Percentiles rank a stretch among this genome's conserved stretches.
phyloP scores from a whole-genome alignment of 2,113 vertebrate genomes.

The Aspidoscelis tigris region DNA sequence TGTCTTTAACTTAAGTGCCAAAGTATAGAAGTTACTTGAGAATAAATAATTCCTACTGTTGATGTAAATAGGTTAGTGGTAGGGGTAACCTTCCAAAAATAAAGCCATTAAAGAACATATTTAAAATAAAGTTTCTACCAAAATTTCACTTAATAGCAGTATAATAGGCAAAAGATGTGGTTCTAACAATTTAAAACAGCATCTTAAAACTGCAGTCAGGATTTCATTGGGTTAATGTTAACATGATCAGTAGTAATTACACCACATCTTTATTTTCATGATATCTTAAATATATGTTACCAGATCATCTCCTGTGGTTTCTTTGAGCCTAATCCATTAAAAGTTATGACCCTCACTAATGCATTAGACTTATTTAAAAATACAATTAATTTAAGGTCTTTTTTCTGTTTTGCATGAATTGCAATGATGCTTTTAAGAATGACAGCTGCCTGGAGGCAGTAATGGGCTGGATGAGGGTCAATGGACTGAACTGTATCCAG shows the following conservation, averaged over 20 bases:
- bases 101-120: conserved; percentile 35
- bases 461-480: no score
- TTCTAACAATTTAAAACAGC: conserved; percentile 9
- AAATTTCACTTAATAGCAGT: conserved; percentile 14
- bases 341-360: neutral
- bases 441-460: no score
- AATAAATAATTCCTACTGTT: conserved; percentile 51
- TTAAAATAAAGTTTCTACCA: neutral
- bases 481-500: no score
- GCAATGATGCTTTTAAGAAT: neutral
- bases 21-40: conserved; percentile 41
- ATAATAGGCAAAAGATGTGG: neutral
- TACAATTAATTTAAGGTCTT: neutral
- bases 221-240: neutral
- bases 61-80: conserved; percentile 44
- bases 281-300: conserved; percentile 8
- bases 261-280: neutral
- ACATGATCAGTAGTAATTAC: neutral
- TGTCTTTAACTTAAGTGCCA: conserved; percentile 49
- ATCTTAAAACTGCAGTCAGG: neutral
- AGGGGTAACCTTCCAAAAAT: conserved; percentile 43
- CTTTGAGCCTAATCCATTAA: neutral
- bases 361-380: neutral
- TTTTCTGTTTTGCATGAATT: neutral
- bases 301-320: neutral